Evolutionary conservation across 2,113 vertebrate species (phyloP).

Genomic region (Oplegnathus fasciatus): DNA sequence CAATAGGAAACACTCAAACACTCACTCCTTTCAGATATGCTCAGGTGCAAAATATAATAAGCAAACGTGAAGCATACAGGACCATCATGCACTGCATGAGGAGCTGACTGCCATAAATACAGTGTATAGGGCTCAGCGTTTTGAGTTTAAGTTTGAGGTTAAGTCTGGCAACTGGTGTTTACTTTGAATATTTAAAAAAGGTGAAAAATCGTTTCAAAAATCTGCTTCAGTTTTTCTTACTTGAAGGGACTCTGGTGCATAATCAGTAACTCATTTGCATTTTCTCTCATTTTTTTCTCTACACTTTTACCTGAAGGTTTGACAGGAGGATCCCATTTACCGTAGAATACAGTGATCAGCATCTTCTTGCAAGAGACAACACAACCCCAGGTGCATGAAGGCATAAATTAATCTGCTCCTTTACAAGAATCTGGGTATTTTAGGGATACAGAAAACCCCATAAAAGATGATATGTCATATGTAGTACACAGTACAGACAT

Average conservation of each 20-base stretch:
- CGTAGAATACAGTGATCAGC: background rate
- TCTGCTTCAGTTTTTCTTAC: background rate
- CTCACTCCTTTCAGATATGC: constrained; percentile 5
- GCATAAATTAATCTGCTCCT: too few species aligned
- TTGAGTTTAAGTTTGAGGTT: constrained; percentile 7
- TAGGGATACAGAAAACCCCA: too few species aligned
- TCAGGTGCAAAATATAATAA: constrained; percentile 20
- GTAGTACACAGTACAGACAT: background rate
- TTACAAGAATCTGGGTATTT: too few species aligned
- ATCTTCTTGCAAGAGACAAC: background rate
- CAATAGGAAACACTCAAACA: constrained; percentile 10
- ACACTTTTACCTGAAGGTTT: background rate
- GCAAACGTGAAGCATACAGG: background rate
- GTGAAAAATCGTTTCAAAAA: too few species aligned
- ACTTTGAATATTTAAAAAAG: too few species aligned
- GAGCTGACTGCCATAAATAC: background rate
- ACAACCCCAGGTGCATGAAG: background rate
- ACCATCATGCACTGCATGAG: background rate
- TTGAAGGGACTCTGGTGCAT: background rate
- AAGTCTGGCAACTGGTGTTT: too few species aligned
- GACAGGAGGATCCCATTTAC: background rate
- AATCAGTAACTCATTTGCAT: background rate
- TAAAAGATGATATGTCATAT: background rate
- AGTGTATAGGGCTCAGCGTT: background rate
- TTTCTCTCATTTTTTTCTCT: background rate